Evolutionary conservation across 37 sponge, comb jelly and placozoan genomes (phyloP).

Genomic region (Eunapius fragilis): DNA sequence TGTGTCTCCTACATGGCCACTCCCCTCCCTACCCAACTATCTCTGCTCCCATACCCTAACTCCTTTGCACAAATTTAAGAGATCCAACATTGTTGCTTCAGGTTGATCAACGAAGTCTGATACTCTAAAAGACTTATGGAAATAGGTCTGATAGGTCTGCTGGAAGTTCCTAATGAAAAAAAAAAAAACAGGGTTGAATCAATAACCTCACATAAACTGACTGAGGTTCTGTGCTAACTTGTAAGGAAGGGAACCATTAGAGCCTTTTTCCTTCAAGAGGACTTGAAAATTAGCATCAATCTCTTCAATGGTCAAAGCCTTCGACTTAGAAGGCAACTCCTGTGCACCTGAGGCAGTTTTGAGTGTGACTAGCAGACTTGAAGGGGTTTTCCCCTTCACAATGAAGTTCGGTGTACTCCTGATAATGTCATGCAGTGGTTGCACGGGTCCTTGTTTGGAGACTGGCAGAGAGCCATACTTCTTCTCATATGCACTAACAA

Average conservation of each 20-base stretch:
- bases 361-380: slow-evolving; percentile 36
- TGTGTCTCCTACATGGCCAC: too few species aligned
- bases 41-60: slow-evolving; percentile 37
- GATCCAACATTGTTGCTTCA: slow-evolving; percentile 5
- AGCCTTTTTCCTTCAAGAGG: slow-evolving; percentile 2
- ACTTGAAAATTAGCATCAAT: slow-evolving; percentile 10
- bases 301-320: neutral
- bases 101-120: slow-evolving; percentile 41
- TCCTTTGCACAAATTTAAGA: slow-evolving; percentile 32
- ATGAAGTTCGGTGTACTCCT: slow-evolving; percentile 1
- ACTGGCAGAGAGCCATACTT: slow-evolving; percentile 48
- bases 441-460: slow-evolving; percentile 15
- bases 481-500: slow-evolving; percentile 33
- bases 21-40: neutral
- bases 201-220: neutral
- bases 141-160: slow-evolving; percentile 76
- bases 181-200: neutral
- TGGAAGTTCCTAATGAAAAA: slow-evolving; percentile 43
- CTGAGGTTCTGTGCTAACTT: neutral
- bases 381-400: slow-evolving; percentile 37
- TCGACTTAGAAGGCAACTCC: neutral
- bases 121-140: slow-evolving; percentile 53
- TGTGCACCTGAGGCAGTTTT: neutral
- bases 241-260: slow-evolving; percentile 11
- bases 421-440: slow-evolving; percentile 50